Base-by-base conservation (phyloP, 2,888 invertebrate species). In the Strigamia crassipes region DNA sequence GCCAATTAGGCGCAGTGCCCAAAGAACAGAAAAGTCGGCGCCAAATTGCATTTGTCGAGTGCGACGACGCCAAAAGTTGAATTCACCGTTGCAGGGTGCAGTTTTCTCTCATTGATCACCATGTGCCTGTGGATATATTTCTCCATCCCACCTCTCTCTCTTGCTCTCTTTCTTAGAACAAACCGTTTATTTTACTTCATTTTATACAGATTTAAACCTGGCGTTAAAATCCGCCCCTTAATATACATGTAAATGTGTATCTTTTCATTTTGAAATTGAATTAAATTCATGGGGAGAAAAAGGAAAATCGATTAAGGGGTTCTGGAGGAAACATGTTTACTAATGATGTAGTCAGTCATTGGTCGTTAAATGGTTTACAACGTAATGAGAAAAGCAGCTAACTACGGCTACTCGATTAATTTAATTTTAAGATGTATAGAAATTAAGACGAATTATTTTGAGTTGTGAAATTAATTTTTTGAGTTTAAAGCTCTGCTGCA, bases 1-100 rank as follows among this genome's bases (percentile, higher is more conserved):
- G 56, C 56, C 56, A 56, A 56, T 56, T 56, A 56, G 56, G 56
- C 56, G 56, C 56, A 56, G 56, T 56, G 56, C 56, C 56, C 56
- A 56, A 56, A 56, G 56, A 56, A 56, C 56, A 56, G 56, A 56
- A 56, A 56, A 56, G 56, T 56, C 56, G 56, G 56, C 56, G 56
- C 56, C 56, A 56, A 56, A 56, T 56, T 56, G 56, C 56, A 56
- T 56, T 56, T 56, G 56, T 56, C 56, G 56, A 56, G 56, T 56
- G 56, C 56, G 56, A 56, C 56, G 56, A 56, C 56, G 56, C 56
- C 56, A 56, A 56, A 56, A 56, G 56, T 56, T 56, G 56, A 56
- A 56, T 56, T 56, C 56, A 56, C 56, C 56, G 56, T 56, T 56
- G 56, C 56, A 56, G 56, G 56, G 56, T 56, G 56, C 56, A 56